Evolutionary conservation across 2,888 invertebrate species (phyloP).

Genomic region (Phlogophora meticulosa): DNA sequence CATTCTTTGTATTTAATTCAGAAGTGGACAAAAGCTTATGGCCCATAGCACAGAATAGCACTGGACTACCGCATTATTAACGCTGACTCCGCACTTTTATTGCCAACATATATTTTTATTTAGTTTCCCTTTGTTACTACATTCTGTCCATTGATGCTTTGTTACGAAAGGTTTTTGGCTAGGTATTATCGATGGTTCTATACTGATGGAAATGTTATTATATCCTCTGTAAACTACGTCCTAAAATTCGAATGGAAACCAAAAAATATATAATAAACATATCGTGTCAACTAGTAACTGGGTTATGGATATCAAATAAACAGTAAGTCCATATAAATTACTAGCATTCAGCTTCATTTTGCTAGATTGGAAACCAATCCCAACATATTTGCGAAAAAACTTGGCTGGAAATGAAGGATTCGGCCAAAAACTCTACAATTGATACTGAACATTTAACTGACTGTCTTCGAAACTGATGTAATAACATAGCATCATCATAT

Average conservation of each 20-base stretch:
- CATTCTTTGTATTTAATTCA: slow-evolving; percentile 11
- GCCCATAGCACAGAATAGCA: slow-evolving; percentile 24
- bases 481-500: too few species aligned
- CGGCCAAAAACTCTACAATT: too few species aligned
- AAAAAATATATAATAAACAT: not conserved
- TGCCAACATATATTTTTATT: slow-evolving; percentile 51
- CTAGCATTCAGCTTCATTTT: too few species aligned
- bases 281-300: not conserved
- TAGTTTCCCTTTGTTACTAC: slow-evolving; percentile 28
- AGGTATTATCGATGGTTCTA: slow-evolving; percentile 12
- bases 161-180: slow-evolving; percentile 21
- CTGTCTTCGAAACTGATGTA: too few species aligned
- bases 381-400: too few species aligned
- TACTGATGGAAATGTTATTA: slow-evolving; percentile 41
- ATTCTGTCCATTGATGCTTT: slow-evolving; percentile 14
- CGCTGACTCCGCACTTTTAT: slow-evolving; percentile 50
- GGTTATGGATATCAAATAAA: too few species aligned
- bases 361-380: too few species aligned
- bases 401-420: too few species aligned
- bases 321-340: too few species aligned
- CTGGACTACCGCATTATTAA: slow-evolving; percentile 43
- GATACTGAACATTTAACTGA: too few species aligned
- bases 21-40: slow-evolving; percentile 24
- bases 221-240: not conserved
- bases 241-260: not conserved